Evolutionary conservation across 2,113 vertebrate genomes (phyloP).

Genomic region (Falco punctatus): DNA sequence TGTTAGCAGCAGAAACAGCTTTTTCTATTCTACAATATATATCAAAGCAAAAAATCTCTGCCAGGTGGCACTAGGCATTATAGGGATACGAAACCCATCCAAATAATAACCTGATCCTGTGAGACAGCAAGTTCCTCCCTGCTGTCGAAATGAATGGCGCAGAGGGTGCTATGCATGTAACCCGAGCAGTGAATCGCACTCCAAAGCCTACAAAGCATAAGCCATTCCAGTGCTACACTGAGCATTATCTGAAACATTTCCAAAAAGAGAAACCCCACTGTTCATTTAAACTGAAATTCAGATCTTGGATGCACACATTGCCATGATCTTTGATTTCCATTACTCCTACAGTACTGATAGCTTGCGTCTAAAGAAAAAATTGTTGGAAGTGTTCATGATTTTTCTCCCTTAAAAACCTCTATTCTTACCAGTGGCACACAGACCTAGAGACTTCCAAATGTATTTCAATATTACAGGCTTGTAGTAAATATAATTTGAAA

Average conservation of each 20-base stretch:
- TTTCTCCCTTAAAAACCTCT: neutral
- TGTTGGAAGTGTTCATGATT: neutral
- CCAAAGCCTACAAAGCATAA: neutral
- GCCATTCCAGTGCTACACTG: neutral
- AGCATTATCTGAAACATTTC: neutral
- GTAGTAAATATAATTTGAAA: neutral
- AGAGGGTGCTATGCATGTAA: neutral
- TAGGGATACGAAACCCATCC: neutral
- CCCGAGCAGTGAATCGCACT: neutral
- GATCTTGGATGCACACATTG: neutral
- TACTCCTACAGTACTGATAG: neutral
- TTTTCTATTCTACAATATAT: neutral
- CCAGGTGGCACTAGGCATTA: neutral
- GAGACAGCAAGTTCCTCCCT: neutral
- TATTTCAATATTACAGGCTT: neutral
- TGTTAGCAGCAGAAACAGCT: neutral
- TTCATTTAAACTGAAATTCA: neutral
- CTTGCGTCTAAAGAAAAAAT: neutral
- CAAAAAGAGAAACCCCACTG: accelerated
- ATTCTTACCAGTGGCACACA: neutral
- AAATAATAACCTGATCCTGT: neutral
- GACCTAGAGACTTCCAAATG: neutral
- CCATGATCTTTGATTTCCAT: neutral
- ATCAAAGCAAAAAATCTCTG: conserved; percentile 2
- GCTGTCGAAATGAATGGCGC: neutral